Percentiles rank a stretch among this genome's conserved stretches.
Conservation (phyloP, 2,797 vertebrate species). For the Gymnothorax javanicus region DNA sequence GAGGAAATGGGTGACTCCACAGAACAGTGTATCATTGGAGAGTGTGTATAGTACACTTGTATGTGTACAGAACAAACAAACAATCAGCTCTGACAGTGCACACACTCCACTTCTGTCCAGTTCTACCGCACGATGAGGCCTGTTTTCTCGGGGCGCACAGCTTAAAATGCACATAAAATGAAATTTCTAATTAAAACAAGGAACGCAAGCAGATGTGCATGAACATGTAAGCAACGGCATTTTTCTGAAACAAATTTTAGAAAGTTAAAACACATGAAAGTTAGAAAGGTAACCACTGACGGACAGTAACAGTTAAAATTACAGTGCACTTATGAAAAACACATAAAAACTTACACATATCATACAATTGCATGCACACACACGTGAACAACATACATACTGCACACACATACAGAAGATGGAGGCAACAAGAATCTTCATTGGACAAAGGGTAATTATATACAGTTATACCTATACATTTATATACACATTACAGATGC, state of each 20-base stretch:
- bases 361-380: constrained; percentile 23
- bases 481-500: constrained; percentile 70
- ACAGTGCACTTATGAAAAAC: constrained; percentile 75
- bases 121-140: constrained; percentile 47
- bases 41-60: constrained; percentile 3
- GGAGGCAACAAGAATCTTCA: constrained; percentile 64
- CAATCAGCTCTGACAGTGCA: constrained; percentile 19
- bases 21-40: not conserved
- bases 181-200: constrained; percentile 45
- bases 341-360: not conserved
- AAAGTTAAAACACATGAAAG: constrained; percentile 46
- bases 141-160: constrained; percentile 62
- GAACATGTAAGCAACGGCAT: constrained; percentile 57
- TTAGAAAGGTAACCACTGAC: constrained; percentile 54
- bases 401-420: constrained; percentile 55
- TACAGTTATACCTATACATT: constrained; percentile 60
- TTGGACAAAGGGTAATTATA: constrained; percentile 52
- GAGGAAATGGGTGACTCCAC: not conserved
- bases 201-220: constrained; percentile 58
- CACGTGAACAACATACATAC: constrained; percentile 25
- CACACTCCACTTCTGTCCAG: constrained; percentile 48
- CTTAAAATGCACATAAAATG: constrained; percentile 62
- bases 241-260: constrained; percentile 57
- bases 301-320: constrained; percentile 49
- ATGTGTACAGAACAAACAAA: constrained; percentile 18